These are phyloP conservation scores for Prionace glauca DNA, from an alignment of 2,797 vertebrate species.

Conservation along the genomic window DNA sequence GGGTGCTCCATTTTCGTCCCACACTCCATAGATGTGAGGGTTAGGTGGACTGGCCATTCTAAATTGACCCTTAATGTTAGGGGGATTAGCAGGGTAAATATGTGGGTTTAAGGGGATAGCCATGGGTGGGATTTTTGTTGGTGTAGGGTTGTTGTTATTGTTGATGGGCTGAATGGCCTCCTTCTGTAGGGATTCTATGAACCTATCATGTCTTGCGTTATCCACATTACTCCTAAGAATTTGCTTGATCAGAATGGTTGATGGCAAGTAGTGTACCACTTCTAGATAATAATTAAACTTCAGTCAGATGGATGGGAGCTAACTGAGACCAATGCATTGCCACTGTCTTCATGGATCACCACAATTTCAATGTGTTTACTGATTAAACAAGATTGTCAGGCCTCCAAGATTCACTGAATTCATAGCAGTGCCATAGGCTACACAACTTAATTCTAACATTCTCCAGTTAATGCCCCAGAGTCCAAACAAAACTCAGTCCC, in stretches of 20 bases:
- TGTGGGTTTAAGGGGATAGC: too few relatives aligned
- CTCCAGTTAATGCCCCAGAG: not conserved
- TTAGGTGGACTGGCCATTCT: too few relatives aligned
- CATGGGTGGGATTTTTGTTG: too few relatives aligned
- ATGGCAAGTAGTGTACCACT: not conserved
- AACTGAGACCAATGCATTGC: not conserved
- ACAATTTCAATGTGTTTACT: not conserved
- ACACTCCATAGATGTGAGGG: too few relatives aligned
- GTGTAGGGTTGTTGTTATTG: too few relatives aligned
- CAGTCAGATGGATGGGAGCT: not conserved
- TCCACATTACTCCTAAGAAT: too few relatives aligned
- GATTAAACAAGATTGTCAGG: not conserved
- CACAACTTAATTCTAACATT: not conserved
- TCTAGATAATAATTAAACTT: not conserved
- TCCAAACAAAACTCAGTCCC: not conserved
- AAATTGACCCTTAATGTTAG: too few relatives aligned
- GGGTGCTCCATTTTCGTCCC: too few relatives aligned
- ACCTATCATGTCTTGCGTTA: not conserved
- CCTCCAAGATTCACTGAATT: not conserved
- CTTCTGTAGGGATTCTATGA: too few relatives aligned
- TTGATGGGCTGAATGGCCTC: too few relatives aligned
- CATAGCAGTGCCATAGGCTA: not conserved
- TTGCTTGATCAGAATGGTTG: not conserved
- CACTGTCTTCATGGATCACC: not conserved
- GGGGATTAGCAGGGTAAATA: too few relatives aligned